Evolutionary conservation across 1,140 invertebrate species (phyloP).

Genomic region (Caerostris extrusa): DNA sequence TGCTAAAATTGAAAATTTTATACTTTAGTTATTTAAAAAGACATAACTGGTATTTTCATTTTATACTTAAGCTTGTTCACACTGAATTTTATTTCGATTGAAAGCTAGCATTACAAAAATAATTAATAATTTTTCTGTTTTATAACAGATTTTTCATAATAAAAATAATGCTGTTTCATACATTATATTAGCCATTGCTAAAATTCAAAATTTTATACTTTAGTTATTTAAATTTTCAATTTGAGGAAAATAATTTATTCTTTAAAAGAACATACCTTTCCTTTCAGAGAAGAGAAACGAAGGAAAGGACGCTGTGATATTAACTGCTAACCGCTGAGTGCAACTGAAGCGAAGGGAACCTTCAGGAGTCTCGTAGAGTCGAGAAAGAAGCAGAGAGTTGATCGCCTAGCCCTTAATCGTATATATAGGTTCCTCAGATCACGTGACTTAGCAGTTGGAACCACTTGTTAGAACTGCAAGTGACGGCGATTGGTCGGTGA

Average conservation of each 20-base stretch:
- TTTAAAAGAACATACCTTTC: not conserved
- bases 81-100: too few relatives aligned
- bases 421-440: not conserved
- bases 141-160: too few relatives aligned
- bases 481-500: not conserved
- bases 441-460: constrained; percentile 30
- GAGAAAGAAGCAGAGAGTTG: constrained; percentile 30
- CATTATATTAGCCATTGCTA: not conserved
- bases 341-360: not conserved
- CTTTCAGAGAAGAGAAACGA: not conserved
- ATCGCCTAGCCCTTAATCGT: not conserved
- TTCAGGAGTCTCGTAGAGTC: not conserved
- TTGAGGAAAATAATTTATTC: not conserved
- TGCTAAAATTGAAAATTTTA: not conserved
- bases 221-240: not conserved
- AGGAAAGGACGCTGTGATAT: not conserved
- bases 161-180: too few relatives aligned
- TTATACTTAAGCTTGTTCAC: too few relatives aligned
- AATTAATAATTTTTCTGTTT: too few relatives aligned
- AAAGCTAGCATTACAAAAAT: too few relatives aligned
- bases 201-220: not conserved
- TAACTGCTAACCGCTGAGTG: not conserved
- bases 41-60: too few relatives aligned
- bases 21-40: not conserved
- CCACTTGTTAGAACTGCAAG: constrained; percentile 10